Conservation (phyloP, 2,888 invertebrate species). For the Allophyes oxyacanthae region DNA sequence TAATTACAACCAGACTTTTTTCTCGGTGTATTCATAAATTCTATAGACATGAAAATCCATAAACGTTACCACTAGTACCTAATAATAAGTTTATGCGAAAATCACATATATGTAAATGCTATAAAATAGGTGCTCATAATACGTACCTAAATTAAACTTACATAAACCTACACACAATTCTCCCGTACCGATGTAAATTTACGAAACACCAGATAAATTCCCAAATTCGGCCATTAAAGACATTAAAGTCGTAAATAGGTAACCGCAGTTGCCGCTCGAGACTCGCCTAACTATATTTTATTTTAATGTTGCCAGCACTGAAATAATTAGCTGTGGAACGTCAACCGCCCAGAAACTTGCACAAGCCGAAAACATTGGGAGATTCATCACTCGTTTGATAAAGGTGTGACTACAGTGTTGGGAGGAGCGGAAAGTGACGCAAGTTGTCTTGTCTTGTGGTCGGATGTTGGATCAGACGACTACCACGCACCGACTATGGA, state of each 20-base stretch:
- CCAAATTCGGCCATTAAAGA: constrained; percentile 49
- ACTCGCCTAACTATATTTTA: constrained; percentile 50
- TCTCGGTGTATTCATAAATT: too few species aligned
- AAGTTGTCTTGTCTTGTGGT: too few species aligned
- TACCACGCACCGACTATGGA: too few species aligned
- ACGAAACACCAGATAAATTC: constrained; percentile 54
- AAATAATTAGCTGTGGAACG: constrained; percentile 48
- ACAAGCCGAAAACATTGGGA: constrained; percentile 11
- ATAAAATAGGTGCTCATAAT: background rate
- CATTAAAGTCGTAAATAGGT: constrained; percentile 53
- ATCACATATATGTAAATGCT: too few species aligned
- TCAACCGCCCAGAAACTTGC: constrained; percentile 46
- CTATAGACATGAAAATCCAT: too few species aligned
- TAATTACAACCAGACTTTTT: too few species aligned
- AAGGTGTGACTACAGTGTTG: background rate
- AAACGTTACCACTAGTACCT: too few species aligned
- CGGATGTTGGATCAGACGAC: too few species aligned
- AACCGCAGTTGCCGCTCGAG: constrained; percentile 40
- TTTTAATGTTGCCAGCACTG: constrained; percentile 35
- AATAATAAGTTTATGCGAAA: too few species aligned
- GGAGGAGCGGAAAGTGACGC: background rate
- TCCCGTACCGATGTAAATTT: constrained; percentile 46
- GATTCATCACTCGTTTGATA: constrained; percentile 6
- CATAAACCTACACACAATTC: constrained; percentile 43
- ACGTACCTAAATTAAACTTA: constrained; percentile 19